A percentile compares a stretch with the other conserved stretches of the same genome.
These are phyloP conservation scores for Ceratina australensis DNA, from an alignment of 1,140 invertebrate genomes.

Conservation along the genomic window DNA sequence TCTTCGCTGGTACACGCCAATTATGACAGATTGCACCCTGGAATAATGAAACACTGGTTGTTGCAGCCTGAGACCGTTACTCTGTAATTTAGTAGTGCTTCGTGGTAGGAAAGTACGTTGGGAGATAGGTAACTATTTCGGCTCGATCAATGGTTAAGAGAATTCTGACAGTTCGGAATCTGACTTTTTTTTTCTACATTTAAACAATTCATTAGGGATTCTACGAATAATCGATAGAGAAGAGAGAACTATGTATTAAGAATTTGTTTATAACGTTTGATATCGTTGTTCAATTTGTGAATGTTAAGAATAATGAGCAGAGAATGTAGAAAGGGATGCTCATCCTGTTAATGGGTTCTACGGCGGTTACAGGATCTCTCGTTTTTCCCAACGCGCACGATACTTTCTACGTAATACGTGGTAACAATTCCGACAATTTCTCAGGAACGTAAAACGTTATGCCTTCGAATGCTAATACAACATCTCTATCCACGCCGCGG, in stretches of 20 bases:
- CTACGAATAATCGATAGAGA: too few species aligned
- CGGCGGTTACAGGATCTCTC: not conserved
- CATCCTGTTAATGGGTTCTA: not conserved
- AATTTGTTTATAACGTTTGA: too few species aligned
- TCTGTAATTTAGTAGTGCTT: not conserved
- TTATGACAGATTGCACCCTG: not conserved
- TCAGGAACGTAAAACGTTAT: constrained; percentile 42
- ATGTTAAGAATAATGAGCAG: not conserved
- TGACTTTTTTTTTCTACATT: too few species aligned
- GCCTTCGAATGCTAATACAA: constrained; percentile 40
- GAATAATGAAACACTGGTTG: not conserved
- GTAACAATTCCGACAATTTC: constrained; percentile 18
- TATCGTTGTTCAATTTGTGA: too few species aligned
- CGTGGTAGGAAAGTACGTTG: not conserved
- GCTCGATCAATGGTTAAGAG: not conserved
- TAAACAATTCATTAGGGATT: too few species aligned
- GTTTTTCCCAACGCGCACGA: constrained; percentile 9
- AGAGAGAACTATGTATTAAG: too few species aligned
- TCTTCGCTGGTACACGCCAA: not conserved
- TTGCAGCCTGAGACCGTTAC: not conserved
- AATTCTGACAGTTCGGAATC: too few species aligned
- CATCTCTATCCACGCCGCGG: not conserved
- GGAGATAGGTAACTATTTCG: not conserved
- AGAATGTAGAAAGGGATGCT: not conserved
- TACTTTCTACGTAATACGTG: constrained; percentile 26